Conservation (phyloP, 2,888 invertebrate genomes). For the Barypeithes pellucidus region DNA sequence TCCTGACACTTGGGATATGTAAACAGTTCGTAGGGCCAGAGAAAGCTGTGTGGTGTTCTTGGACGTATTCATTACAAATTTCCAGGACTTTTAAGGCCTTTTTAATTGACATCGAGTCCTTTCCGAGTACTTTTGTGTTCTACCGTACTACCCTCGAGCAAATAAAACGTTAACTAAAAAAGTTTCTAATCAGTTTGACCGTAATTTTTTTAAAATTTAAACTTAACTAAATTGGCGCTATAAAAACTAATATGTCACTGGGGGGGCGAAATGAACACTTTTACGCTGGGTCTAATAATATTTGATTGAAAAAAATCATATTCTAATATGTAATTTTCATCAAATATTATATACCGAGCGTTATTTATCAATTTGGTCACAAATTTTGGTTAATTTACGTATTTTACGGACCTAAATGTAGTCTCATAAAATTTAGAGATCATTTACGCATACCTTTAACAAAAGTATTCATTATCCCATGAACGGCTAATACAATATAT, state of each 20-base stretch:
- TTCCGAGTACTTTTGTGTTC: conserved; percentile 8
- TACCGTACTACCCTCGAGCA: conserved; percentile 58
- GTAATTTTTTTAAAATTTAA: conserved; percentile 47
- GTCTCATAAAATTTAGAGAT: conserved; percentile 35
- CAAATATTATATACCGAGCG: conserved; percentile 3
- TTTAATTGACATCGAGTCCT: conserved; percentile 18
- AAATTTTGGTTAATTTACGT: conserved; percentile 12
- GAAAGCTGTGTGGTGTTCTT: too few species aligned
- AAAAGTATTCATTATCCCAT: conserved; percentile 37
- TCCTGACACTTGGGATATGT: too few species aligned
- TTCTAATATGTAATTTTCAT: neutral
- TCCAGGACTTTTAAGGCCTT: neutral
- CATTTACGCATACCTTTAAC: neutral
- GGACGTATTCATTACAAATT: conserved; percentile 19
- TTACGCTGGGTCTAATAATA: conserved; percentile 1
- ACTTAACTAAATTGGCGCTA: conserved; percentile 25
- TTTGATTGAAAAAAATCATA: neutral
- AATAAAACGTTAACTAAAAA: conserved; percentile 59
- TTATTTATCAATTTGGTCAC: conserved; percentile 19
- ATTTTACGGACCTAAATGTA: conserved; percentile 11
- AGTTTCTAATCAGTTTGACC: conserved; percentile 65
- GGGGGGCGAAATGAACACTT: conserved; percentile 31
- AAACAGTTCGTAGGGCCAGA: too few species aligned
- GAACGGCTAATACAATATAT: conserved; percentile 12
- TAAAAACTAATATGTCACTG: conserved; percentile 28